Percentiles rank a stretch among this genome's conserved stretches.
Evolutionary conservation across 2,888 invertebrate species (phyloP).

Genomic region (Plusia festucae): DNA sequence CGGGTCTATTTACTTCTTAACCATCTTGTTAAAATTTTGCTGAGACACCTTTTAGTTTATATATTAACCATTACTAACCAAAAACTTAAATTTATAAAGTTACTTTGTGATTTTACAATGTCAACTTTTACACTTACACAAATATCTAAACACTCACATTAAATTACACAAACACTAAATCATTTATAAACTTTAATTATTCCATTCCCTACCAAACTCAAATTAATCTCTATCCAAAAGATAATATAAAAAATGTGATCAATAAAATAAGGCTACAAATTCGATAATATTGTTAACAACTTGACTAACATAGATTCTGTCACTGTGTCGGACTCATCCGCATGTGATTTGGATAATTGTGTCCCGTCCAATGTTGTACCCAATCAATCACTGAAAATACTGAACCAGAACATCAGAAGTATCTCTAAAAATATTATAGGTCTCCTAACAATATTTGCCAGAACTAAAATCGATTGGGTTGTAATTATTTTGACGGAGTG

Average conservation of each 20-base stretch:
- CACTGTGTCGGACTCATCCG: conserved; percentile 20
- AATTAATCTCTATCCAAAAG: neutral
- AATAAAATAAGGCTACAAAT: neutral
- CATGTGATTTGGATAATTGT: too few species aligned
- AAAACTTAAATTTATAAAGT: too few species aligned
- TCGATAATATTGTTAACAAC: conserved; percentile 16
- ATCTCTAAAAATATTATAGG: conserved; percentile 20
- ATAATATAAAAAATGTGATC: neutral
- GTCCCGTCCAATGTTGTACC: neutral
- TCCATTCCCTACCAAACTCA: too few species aligned
- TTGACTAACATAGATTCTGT: conserved; percentile 8
- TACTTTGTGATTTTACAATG: too few species aligned
- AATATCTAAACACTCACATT: too few species aligned
- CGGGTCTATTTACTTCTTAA: neutral
- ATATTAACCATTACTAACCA: too few species aligned
- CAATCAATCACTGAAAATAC: conserved; percentile 10
- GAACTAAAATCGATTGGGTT: conserved; percentile 18
- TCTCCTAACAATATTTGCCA: conserved; percentile 4
- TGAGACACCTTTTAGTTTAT: too few species aligned
- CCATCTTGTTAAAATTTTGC: neutral
- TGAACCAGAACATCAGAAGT: conserved; percentile 22
- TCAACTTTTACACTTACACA: too few species aligned
- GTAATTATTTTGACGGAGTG: conserved; percentile 21
- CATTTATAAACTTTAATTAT: too few species aligned
- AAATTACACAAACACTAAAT: too few species aligned